phyloP scores from a whole-genome alignment of 2,888 invertebrate species.

The Dorcus parallelipipedus region DNA sequence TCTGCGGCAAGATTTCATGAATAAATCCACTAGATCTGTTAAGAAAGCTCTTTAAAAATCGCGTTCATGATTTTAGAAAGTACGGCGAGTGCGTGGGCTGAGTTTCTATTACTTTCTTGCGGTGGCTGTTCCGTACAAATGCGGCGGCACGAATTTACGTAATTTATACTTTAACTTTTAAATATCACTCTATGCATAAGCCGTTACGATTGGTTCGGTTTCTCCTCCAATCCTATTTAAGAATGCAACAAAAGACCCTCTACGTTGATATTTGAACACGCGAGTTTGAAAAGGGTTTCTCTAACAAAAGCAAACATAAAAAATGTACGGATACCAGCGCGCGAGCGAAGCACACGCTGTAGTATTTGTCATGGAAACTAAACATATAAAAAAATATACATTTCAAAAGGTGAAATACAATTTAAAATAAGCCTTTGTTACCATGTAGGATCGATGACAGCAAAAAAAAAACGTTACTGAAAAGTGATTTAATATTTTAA shows the following conservation, averaged over 20 bases:
- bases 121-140: neutral
- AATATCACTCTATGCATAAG: constrained; percentile 6
- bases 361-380: constrained; percentile 1
- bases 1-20: constrained; percentile 29
- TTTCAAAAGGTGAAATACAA: neutral
- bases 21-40: constrained; percentile 18
- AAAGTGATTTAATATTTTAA: neutral
- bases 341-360: constrained; percentile 6
- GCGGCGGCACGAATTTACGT: neutral
- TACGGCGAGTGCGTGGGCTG: neutral
- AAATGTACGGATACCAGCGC: constrained; percentile 1
- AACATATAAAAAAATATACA: neutral
- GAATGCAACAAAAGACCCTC: constrained; percentile 5
- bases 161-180: neutral
- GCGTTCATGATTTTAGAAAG: neutral
- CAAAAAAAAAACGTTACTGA: neutral
- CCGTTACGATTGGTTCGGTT: constrained; percentile 10
- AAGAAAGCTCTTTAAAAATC: neutral
- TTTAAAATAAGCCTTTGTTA: neutral
- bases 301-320: constrained; percentile 5
- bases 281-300: constrained; percentile 13
- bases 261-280: constrained; percentile 13
- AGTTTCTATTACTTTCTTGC: neutral
- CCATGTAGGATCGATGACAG: neutral
- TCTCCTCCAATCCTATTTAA: constrained; percentile 15